These are phyloP conservation scores for Phyllotis vaccarum DNA, from an alignment of 2,797 vertebrate species.

Conservation along the genomic window DNA sequence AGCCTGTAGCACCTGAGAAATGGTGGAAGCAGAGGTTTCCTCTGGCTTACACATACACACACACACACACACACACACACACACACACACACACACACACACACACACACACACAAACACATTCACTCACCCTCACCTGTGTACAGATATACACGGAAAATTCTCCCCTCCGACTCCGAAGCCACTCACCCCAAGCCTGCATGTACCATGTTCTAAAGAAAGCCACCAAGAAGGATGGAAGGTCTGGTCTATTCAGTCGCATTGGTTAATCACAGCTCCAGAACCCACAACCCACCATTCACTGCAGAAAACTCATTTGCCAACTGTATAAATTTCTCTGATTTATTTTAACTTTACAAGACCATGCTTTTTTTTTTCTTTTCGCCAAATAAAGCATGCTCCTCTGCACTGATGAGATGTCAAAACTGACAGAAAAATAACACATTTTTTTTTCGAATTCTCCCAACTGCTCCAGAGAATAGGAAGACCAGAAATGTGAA, in stretches of 20 bases:
- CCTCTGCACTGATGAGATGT: neutral
- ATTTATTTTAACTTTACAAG: conserved; percentile 52
- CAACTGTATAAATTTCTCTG: neutral
- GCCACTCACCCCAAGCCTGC: conserved; percentile 12
- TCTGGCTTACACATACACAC: neutral
- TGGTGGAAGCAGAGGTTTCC: neutral
- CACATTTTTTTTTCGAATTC: conserved; percentile 6
- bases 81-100: neutral
- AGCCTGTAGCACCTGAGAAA: neutral
- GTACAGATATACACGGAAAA: neutral
- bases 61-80: neutral
- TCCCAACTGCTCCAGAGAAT: neutral
- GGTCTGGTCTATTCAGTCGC: neutral
- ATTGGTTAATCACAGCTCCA: neutral
- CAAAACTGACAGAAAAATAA: conserved; percentile 15
- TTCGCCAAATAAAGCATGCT: conserved; percentile 41
- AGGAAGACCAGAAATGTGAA: neutral
- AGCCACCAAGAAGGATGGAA: neutral
- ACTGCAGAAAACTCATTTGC: neutral
- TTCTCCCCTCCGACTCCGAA: neutral
- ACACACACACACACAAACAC: neutral
- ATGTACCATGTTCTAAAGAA: neutral
- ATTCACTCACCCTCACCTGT: neutral
- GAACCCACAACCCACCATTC: neutral
- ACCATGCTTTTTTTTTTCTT: conserved; percentile 7